phyloP scores from a whole-genome alignment of 37 sponge, comb jelly and placozoan genomes.

The Crambe crambe region DNA sequence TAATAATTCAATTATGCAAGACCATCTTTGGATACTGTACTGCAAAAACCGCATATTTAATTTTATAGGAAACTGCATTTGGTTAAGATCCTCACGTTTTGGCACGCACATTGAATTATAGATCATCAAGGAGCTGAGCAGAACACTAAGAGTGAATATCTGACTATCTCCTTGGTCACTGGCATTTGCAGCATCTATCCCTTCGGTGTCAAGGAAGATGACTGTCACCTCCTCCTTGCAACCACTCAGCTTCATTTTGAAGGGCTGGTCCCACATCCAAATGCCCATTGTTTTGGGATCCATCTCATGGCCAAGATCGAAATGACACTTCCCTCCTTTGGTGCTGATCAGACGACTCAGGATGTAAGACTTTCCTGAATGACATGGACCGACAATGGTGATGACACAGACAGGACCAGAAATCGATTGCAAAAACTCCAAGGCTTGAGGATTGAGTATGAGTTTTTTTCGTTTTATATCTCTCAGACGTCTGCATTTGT shows the following conservation, averaged over 20 bases:
- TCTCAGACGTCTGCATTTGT: too few species aligned
- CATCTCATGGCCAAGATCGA: constrained; percentile 12
- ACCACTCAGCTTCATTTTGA: too few species aligned
- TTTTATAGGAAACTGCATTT: constrained; percentile 8
- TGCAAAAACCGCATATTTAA: too few species aligned
- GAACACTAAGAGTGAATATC: constrained; percentile 3
- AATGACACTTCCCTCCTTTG: not conserved
- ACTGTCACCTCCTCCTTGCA: constrained; percentile 3
- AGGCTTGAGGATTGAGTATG: too few species aligned
- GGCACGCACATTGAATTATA: constrained; percentile 25
- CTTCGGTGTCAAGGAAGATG: constrained; percentile 20
- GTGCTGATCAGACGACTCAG: constrained; percentile 6
- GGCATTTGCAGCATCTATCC: not conserved
- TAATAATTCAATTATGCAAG: too few species aligned
- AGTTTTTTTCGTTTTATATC: too few species aligned
- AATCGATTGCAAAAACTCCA: too few species aligned
- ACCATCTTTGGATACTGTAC: too few species aligned
- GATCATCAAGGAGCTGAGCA: constrained; percentile 23
- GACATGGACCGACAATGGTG: not conserved
- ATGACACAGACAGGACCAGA: not conserved
- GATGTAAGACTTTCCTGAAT: constrained; percentile 11
- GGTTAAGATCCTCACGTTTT: not conserved
- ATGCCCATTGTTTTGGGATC: constrained; percentile 13
- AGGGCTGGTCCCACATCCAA: constrained; percentile 5
- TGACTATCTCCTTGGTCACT: not conserved